These are phyloP conservation scores for Sapayoa aenigma DNA, from an alignment of 2,113 vertebrate species.

Conservation along the genomic window DNA sequence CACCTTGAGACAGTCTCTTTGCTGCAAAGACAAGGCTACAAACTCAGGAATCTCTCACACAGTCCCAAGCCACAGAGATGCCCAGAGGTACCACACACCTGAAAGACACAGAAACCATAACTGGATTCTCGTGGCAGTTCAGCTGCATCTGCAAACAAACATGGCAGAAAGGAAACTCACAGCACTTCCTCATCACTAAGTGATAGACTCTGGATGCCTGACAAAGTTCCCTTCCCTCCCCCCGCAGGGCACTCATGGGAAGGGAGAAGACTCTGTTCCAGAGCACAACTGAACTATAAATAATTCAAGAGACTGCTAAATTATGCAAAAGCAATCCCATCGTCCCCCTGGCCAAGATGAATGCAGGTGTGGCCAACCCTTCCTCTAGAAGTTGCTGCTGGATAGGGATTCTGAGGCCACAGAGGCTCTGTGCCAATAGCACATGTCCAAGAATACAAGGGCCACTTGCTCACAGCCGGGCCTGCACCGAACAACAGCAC, in stretches of 20 bases:
- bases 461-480: not conserved
- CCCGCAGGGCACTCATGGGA: not conserved
- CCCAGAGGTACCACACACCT: not conserved
- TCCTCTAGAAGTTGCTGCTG: conserved; percentile 25
- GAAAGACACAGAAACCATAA: not conserved
- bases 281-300: conserved; percentile 51
- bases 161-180: not conserved
- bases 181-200: not conserved
- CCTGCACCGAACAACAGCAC: not conserved
- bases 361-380: conserved; percentile 45
- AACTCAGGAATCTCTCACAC: not conserved
- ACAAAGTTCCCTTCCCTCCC: not conserved
- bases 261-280: conserved; percentile 49
- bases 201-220: not conserved
- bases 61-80: not conserved
- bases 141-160: not conserved
- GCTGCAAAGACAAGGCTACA: not conserved
- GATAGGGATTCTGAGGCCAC: conserved; percentile 21
- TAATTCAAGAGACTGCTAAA: conserved; percentile 53
- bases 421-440: not conserved
- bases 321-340: conserved; percentile 66
- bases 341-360: not conserved
- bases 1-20: not conserved
- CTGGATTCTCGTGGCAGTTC: not conserved
- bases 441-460: not conserved